Evolutionary conservation across 2,797 vertebrate species (phyloP), one percentile per base, ranked within the genome.

Genomic region (Adrianichthys oophorus): DNA sequence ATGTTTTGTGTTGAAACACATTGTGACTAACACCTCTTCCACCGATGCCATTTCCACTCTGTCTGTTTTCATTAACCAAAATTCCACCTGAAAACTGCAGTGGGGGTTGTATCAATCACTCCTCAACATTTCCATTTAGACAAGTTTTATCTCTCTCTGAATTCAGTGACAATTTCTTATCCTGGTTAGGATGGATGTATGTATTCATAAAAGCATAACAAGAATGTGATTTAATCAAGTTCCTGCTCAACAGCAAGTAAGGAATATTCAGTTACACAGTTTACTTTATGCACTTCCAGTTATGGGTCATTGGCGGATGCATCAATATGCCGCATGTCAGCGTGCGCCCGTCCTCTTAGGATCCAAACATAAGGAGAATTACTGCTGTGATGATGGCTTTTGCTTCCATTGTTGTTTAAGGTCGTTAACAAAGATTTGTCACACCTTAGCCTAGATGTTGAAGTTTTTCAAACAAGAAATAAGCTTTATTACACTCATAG

Each of bases 231-330:
- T 72, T 70, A 70, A 86, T 81, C 52, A 48, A 75, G 64, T 49
- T 41, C 40, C 57, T 82, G 60, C 56, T 52, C 19, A 69, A 75
- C 60, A 73, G 61, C 53, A 57, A 64, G 62, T 72, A 50, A 76
- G 66, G 54, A 68, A 56, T 70, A 85, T 88, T 85, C 78, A 59
- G 58, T 64, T 62, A 43, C 70, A 69, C 68, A 84, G 70, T 80
- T 81, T 84, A 72, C 8, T 15, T 59, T 55, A 56, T 23, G 26
- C 15, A 69, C 64, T 62, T 76, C 54, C 63, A 71, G 44, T 59
- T 49, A 49, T 59, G 59, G 76, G 62, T 84, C 68, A 76, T 37
- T 72, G 73, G 59, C 50, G 49, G 59, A 59, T 41, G 16, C 29
- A 44, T 62, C 18, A 15, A 29, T 40, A 54, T 48, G 67, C 54